phyloP scores from a whole-genome alignment of 2,888 invertebrate species.

The Tenthredo amoena region DNA sequence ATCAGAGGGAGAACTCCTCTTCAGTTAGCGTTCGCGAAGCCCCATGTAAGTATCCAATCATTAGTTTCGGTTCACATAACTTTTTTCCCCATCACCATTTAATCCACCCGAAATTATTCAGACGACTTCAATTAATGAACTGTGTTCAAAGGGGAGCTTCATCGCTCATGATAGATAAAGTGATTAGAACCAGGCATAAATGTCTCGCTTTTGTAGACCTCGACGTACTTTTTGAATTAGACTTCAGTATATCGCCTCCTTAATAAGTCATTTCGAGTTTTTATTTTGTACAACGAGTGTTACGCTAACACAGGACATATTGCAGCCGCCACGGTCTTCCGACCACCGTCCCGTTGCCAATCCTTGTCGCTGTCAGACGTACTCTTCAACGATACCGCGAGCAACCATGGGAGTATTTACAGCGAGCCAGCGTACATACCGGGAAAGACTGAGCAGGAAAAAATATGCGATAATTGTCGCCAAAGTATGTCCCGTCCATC shows the following conservation, averaged over 20 bases:
- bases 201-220: neutral
- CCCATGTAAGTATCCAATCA: conserved; percentile 70
- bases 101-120: neutral
- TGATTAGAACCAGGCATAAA: neutral
- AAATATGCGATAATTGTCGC: conserved; percentile 88
- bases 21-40: conserved; percentile 72
- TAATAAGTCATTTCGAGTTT: neutral
- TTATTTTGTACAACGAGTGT: conserved; percentile 51
- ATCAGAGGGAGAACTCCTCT: conserved; percentile 78
- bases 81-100: neutral
- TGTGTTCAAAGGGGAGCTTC: neutral
- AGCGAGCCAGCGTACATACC: conserved; percentile 89
- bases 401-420: conserved; percentile 90
- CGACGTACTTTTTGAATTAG: neutral
- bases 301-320: conserved; percentile 65
- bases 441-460: conserved; percentile 81
- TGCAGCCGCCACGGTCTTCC: conserved; percentile 74
- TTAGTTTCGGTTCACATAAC: conserved; percentile 4
- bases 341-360: conserved; percentile 84
- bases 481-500: conserved; percentile 85
- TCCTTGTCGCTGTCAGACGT: conserved; percentile 86
- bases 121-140: neutral
- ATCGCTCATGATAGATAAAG: neutral
- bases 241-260: neutral
- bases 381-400: conserved; percentile 84